Evolutionary conservation across 2,797 vertebrate genomes (phyloP), one percentile per base, ranked within the genome.

Genomic region (Enteromius argenteus): DNA sequence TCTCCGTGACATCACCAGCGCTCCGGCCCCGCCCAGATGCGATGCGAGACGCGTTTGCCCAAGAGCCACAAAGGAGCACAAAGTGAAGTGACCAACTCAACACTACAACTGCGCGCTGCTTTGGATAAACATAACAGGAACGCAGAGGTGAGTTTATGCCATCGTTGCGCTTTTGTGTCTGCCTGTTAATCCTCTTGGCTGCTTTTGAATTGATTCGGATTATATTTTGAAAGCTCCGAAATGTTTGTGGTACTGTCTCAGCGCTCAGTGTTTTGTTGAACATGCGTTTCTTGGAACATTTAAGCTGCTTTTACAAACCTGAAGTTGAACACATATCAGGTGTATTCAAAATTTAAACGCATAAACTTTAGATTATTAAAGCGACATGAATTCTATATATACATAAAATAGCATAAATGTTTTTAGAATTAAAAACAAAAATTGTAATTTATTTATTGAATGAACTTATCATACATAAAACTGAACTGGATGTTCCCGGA

Each of bases 11-110:
- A 79, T 89, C 88, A 88, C 71, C 10, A 10, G 77, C 42, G 14
- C 30, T 58, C 85, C 56, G 15, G 76, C 72, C 51, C 73, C 82
- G 82, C 82, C 74, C 82, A 53, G 62, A 44, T 56, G 73, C 80
- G 79, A 37, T 53, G 46, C 39, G 56, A 80, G 64, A 79, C 39
- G 17, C 51, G n/a, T 46, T 67, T 72, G 77, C 66, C 56, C 62
- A 73, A 86, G 73, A 81, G 67, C 84, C 60, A 81, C 82, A 88
- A 81, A 86, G 86, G 80, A 84, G 86, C 84, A 79, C 72, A 85
- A 84, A 68, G 81, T 53, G 75, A 56, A 84, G 58, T 85, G 71
- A 78, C 75, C 60, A 79, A 83, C 66, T 83, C 77, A 19, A 53
- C 78, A 27, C n/a, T 66, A 17, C n/a, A 37, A 68, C 69, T 67